These are phyloP conservation scores for Xiphorhynchus elegans DNA, from an alignment of 2,113 vertebrate species.

Conservation along the genomic window DNA sequence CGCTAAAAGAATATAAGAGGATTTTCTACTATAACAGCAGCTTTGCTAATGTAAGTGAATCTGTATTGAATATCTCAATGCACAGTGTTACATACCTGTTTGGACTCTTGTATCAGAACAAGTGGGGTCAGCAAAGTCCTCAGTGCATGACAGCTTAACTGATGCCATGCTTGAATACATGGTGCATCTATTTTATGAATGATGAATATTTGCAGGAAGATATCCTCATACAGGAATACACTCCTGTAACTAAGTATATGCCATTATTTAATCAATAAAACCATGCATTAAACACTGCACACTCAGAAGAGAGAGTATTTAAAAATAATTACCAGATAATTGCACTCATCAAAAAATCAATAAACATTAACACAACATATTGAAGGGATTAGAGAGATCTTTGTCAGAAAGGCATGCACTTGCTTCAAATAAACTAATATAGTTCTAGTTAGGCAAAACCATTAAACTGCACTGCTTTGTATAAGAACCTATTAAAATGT, in stretches of 20 bases:
- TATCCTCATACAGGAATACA: neutral
- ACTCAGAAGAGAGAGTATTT: neutral
- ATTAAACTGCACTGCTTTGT: neutral
- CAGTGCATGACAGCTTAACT: fast-evolving
- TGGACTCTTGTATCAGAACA: neutral
- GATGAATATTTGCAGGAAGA: neutral
- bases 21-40: neutral
- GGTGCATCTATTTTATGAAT: neutral
- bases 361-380: fast-evolving
- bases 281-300: neutral
- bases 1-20: neutral
- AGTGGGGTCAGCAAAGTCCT: neutral
- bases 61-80: neutral
- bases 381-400: neutral
- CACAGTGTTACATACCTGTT: neutral
- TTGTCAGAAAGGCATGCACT: neutral
- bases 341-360: neutral
- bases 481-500: neutral
- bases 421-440: neutral
- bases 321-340: neutral
- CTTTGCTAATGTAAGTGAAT: neutral
- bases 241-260: neutral
- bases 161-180: neutral
- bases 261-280: neutral
- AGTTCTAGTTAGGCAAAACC: neutral